Evolutionary conservation across 1,140 invertebrate species (phyloP).

Genomic region (Musca domestica): DNA sequence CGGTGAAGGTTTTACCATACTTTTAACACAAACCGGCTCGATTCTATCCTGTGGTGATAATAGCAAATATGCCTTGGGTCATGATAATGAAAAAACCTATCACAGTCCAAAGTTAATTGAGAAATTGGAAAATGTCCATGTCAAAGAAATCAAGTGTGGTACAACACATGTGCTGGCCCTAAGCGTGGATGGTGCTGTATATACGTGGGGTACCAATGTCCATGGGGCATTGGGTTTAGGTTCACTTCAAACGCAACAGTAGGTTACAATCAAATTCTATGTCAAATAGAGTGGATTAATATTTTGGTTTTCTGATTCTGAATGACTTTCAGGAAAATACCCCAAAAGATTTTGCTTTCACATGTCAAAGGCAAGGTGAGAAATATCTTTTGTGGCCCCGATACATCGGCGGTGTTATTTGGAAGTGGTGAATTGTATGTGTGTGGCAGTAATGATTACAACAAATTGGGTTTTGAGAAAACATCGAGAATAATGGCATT

Average conservation of each 20-base stretch:
- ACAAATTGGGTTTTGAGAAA: conserved; percentile 66
- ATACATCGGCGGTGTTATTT: conserved; percentile 68
- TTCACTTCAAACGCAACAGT: conserved; percentile 57
- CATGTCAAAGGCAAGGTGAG: conserved; percentile 57
- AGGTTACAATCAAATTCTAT: too few relatives aligned
- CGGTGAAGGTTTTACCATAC: conserved; percentile 63
- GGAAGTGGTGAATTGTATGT: conserved; percentile 63
- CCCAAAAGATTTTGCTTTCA: conserved; percentile 47
- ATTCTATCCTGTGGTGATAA: conserved; percentile 72
- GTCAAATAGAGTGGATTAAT: background rate
- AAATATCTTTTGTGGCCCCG: conserved; percentile 63
- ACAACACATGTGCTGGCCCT: conserved; percentile 67
- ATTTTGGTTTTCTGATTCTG: background rate
- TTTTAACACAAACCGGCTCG: conserved; percentile 69
- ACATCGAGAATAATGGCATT: conserved; percentile 42
- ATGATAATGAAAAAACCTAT: conserved; percentile 62
- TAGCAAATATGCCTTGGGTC: conserved; percentile 65
- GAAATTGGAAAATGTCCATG: conserved; percentile 60
- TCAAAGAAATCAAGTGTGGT: conserved; percentile 65
- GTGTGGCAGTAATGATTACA: conserved; percentile 68
- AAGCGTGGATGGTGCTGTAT: conserved; percentile 62
- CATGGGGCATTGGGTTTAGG: conserved; percentile 67
- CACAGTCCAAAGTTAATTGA: conserved; percentile 66
- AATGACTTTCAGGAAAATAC: conserved; percentile 35
- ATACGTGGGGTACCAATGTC: conserved; percentile 68